Evolutionary conservation across 2,113 vertebrate species (phyloP), one percentile per base, ranked within the genome.

Genomic region (Cottus gobio): DNA sequence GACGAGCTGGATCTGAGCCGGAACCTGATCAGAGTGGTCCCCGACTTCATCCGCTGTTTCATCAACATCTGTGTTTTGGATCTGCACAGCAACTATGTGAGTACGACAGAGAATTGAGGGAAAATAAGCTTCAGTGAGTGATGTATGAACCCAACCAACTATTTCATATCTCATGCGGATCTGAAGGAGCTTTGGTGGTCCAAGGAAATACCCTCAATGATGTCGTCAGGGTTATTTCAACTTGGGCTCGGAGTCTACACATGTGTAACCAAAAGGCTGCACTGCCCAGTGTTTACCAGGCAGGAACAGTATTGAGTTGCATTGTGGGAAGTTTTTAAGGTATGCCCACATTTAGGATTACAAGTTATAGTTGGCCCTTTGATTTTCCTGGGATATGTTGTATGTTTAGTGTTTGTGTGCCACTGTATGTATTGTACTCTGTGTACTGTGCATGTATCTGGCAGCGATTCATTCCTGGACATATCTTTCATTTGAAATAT

Each of bases 1-100:
- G 96, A 98, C 0, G 97, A 98, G 85, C 86, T 98, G 22, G 95
- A 99, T 76, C 93, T 99, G 63, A 98, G 97, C 90, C 90, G 96
- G 73, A 99, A 99, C 80, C 28, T 94, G 89, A 91, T 99, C 74
- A 93, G 12, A 76, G 96, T 94, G 77, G 89, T 99, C 62, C 98
- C 98, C 0, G 94, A 96, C 4, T 93, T 86, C n/a, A 96, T 97
- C 0, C 86, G 94, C 18, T 88, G 87, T 5, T 98, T 99, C 54
- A 67, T 93, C 81, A 96, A 91, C 60, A 86, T 98, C 36, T 90
- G 90, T 0, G 94, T 95, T 91, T 89, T 99, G 52, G 97, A 99
- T 83, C 87, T 99, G 77, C 97, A 99, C 75, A 98, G 96, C 85
- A 99, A 99, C 88, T 85, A 92, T 7, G 90, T 92, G 76, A 90